Conservation (phyloP, 2,797 vertebrate species). For the Mormyrus proboscirostris region DNA sequence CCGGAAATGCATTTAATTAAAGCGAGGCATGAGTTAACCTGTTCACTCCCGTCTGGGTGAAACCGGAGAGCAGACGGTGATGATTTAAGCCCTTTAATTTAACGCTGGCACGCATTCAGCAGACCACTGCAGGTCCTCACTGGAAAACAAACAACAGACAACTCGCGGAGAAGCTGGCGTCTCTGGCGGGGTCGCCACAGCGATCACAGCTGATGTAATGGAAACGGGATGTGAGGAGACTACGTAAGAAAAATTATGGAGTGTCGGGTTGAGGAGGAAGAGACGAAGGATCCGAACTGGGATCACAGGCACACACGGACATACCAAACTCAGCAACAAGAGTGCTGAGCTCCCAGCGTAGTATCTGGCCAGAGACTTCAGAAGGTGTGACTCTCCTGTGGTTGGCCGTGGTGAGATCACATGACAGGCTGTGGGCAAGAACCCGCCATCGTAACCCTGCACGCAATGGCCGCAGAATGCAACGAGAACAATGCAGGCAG, state of each 20-base stretch:
- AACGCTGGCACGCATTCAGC: neutral
- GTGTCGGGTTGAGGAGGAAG: neutral
- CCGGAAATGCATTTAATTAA: neutral
- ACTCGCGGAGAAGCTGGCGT: neutral
- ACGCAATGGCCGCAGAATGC: neutral
- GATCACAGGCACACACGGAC: neutral
- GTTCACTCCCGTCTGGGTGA: neutral
- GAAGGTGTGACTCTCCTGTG: neutral
- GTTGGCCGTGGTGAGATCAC: neutral
- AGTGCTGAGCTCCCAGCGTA: neutral
- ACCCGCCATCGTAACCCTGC: neutral
- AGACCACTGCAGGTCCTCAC: neutral
- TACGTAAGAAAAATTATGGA: neutral
- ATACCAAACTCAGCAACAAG: neutral
- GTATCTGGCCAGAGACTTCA: neutral
- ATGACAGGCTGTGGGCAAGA: neutral
- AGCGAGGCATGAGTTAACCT: neutral
- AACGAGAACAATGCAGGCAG: neutral
- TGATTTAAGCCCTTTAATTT: conserved; percentile 15
- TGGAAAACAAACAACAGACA: conserved; percentile 8
- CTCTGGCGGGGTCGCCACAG: neutral
- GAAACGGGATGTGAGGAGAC: neutral
- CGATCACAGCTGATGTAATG: neutral
- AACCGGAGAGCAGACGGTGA: neutral
- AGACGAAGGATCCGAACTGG: neutral